Conservation (phyloP, 1,140 invertebrate species). For the Pinna nobilis region DNA sequence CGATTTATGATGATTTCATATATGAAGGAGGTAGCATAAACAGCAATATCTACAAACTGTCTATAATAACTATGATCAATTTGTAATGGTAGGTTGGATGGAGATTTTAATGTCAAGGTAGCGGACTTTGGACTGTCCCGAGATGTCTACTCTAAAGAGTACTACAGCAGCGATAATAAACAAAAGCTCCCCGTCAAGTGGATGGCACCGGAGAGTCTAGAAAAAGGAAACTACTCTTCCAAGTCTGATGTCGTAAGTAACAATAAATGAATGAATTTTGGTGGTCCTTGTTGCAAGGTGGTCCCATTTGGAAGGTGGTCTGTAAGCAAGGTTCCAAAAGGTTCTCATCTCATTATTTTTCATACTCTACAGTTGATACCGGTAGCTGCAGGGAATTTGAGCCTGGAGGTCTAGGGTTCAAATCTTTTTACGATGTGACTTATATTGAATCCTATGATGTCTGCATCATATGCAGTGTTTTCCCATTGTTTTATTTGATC, state of each 20-base stretch:
- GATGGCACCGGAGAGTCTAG: slow-evolving; percentile 75
- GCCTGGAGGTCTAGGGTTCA: too few relatives aligned
- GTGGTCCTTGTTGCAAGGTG: too few relatives aligned
- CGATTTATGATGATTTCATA: too few relatives aligned
- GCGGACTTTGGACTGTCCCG: slow-evolving; percentile 78
- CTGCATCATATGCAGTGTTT: too few relatives aligned
- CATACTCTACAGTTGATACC: too few relatives aligned
- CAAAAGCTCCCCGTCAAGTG: slow-evolving; percentile 75
- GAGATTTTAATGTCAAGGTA: slow-evolving; percentile 73
- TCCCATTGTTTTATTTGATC: too few relatives aligned
- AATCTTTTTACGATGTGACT: too few relatives aligned
- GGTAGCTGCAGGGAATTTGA: too few relatives aligned
- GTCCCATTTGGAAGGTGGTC: too few relatives aligned
- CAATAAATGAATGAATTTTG: background rate
- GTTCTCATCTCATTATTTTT: too few relatives aligned
- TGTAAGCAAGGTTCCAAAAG: too few relatives aligned
- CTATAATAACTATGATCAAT: background rate
- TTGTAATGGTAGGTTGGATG: slow-evolving; percentile 69
- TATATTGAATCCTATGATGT: too few relatives aligned
- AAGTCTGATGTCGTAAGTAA: slow-evolving; percentile 74
- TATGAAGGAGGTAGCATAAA: background rate
- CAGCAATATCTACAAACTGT: background rate
- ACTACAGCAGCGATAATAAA: slow-evolving; percentile 75
- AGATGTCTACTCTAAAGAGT: slow-evolving; percentile 75
- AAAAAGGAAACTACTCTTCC: slow-evolving; percentile 69